Evolutionary conservation across 2,888 invertebrate species (phyloP), one percentile per base, ranked within the genome.

Genomic region (Lobophora halterata): DNA sequence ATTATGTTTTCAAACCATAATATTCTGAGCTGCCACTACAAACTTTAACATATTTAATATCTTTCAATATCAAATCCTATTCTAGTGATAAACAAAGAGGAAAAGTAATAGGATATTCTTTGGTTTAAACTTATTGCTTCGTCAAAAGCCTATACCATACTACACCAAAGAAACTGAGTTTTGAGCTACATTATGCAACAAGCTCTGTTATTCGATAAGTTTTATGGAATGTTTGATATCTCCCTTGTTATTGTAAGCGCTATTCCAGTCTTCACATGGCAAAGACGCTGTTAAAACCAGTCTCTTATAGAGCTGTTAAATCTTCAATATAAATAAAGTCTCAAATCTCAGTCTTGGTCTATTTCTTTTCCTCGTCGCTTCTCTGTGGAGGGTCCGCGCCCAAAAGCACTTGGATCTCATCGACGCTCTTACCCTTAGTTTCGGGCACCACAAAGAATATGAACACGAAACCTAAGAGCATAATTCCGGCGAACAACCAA

Each of bases 401-500:
- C 12, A 90, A 61, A 58, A 89, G 69, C 3, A 78, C 46, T 65
- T 91, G 90, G 60, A 93, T 91, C 58, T 93, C 91, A 29, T 92
- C 91, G 6, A 91, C 79, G 13, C 92, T 90, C 70, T 91, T 92
- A 9, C 93, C 93, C 66, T 92, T 93, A 5, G 92, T 92, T 65
- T 92, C 92, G 0, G 92, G 91, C 0, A 92, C 90, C 2, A 91
- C 55, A 51, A 92, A 88, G 75, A 89, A 91, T 14, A 93, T 91
- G 58, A 95, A 95, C 9, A 91, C 48, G 16, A 90, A 89, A 0
- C 92, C 94, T 0, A 91, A 2, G 0, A 90, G 60, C 60, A 93
- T 93, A 14, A 94, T 82, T 1, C 77, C 90, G 1, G 92, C 89
- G 61, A 95, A 95, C 20, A 94, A 70, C 91, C 93, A 95, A 71